Evolutionary conservation across 2,797 vertebrate genomes (phyloP).

Genomic region (Pygocentrus nattereri): DNA sequence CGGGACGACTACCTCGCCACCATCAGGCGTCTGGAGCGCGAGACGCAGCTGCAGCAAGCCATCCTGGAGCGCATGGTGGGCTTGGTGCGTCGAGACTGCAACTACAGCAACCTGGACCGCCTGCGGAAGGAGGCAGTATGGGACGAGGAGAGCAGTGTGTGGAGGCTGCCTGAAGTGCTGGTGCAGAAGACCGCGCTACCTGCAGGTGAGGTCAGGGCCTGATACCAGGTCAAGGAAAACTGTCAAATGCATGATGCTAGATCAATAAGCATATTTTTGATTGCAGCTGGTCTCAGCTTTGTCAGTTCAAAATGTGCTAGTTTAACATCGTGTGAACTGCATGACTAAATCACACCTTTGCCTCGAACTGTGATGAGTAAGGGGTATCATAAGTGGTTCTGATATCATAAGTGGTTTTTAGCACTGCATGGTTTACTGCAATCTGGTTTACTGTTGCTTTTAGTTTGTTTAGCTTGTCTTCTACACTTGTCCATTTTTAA

Average conservation of each 20-base stretch:
- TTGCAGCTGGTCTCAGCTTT: too few relatives aligned
- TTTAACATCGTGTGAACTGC: too few relatives aligned
- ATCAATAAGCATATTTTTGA: too few relatives aligned
- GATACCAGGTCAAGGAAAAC: neutral
- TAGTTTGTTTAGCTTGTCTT: too few relatives aligned
- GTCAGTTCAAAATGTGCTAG: too few relatives aligned
- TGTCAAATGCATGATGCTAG: too few relatives aligned
- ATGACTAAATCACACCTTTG: too few relatives aligned
- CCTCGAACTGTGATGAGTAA: neutral
- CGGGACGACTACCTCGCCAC: slow-evolving; percentile 86
- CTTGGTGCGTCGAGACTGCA: slow-evolving; percentile 86
- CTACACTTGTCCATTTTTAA: too few relatives aligned
- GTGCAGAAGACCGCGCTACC: slow-evolving; percentile 85
- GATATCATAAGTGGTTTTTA: neutral
- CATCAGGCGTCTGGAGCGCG: slow-evolving; percentile 83
- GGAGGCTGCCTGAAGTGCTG: slow-evolving; percentile 87
- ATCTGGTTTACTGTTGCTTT: too few relatives aligned
- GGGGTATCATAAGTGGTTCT: neutral
- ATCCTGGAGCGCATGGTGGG: slow-evolving; percentile 86
- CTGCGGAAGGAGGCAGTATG: slow-evolving; percentile 81
- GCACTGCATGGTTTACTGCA: neutral
- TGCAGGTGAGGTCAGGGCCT: slow-evolving; percentile 75
- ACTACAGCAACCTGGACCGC: slow-evolving; percentile 89
- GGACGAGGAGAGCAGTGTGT: slow-evolving; percentile 85
- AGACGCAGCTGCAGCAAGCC: slow-evolving; percentile 82